Evolutionary conservation across 2,888 invertebrate genomes (phyloP).

Genomic region (Disparrhopalites patrizii): DNA sequence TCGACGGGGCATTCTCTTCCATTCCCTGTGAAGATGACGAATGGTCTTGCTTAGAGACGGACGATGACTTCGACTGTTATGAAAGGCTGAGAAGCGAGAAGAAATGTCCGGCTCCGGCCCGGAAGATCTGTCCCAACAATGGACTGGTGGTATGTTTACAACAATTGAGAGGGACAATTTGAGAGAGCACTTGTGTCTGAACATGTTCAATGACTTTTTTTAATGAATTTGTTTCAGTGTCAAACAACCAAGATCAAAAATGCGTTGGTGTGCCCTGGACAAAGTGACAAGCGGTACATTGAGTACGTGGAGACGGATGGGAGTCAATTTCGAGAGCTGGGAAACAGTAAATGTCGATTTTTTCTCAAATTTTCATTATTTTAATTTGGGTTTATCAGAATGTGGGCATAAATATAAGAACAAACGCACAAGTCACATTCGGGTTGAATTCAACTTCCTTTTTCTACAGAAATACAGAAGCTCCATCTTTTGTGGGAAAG

Average conservation of each 20-base stretch:
- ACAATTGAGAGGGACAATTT: too few relatives aligned
- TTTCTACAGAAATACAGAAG: too few relatives aligned
- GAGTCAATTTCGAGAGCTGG: slow-evolving; percentile 1
- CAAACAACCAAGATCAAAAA: slow-evolving; percentile 18
- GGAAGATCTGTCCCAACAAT: slow-evolving; percentile 22
- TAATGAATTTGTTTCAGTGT: slow-evolving; percentile 14
- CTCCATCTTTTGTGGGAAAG: too few relatives aligned
- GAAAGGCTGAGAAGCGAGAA: background rate
- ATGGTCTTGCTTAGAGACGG: slow-evolving; percentile 28
- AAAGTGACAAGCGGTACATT: slow-evolving; percentile 21
- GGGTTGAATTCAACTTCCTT: background rate
- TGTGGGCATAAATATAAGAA: too few relatives aligned
- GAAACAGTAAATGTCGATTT: slow-evolving; percentile 11
- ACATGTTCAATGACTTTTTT: background rate
- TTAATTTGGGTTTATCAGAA: background rate
- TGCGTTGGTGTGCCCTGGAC: slow-evolving; percentile 20
- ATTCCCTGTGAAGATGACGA: slow-evolving; percentile 26
- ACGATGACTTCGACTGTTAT: slow-evolving; percentile 29
- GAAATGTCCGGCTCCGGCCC: slow-evolving; percentile 14
- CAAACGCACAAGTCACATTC: background rate
- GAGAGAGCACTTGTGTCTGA: too few relatives aligned
- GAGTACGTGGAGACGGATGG: slow-evolving; percentile 23
- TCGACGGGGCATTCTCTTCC: slow-evolving; percentile 29
- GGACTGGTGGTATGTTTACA: slow-evolving; percentile 18
- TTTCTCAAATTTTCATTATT: background rate